A percentile compares a stretch with the other conserved stretches of the same genome.
These are phyloP conservation scores for Ectemnius cavifrons DNA, from an alignment of 2,888 invertebrate species.

Conservation along the genomic window DNA sequence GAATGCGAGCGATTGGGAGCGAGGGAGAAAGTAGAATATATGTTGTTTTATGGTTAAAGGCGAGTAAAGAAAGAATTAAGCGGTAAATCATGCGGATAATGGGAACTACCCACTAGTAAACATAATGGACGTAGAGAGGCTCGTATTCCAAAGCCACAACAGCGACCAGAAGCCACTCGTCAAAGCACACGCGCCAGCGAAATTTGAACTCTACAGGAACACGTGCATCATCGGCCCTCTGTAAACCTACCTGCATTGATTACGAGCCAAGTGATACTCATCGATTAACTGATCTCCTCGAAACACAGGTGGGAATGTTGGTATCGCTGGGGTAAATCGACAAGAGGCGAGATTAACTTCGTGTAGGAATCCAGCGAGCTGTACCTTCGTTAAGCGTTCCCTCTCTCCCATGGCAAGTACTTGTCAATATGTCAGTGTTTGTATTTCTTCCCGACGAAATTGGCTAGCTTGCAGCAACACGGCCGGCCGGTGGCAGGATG, in stretches of 20 bases:
- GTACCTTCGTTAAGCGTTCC: neutral
- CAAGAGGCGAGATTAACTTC: conserved; percentile 20
- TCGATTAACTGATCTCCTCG: neutral
- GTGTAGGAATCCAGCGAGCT: neutral
- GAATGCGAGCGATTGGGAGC: no score
- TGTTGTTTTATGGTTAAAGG: conserved; percentile 17
- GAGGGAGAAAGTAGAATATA: neutral
- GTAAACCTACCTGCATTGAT: conserved; percentile 13
- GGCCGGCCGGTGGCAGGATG: no score
- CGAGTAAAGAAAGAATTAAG: conserved; percentile 23
- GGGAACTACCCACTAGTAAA: conserved; percentile 12
- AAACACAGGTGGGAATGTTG: neutral
- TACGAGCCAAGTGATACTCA: neutral
- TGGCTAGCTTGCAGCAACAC: no score
- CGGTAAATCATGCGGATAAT: conserved; percentile 26
- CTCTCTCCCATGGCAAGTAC: no score
- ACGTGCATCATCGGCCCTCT: conserved; percentile 12
- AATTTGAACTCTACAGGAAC: conserved; percentile 18
- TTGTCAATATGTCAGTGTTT: no score
- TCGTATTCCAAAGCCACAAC: neutral
- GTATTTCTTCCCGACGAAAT: no score
- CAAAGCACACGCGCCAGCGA: conserved; percentile 23
- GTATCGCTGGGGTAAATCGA: conserved; percentile 23
- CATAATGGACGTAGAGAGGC: neutral
- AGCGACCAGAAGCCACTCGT: neutral